Evolutionary conservation across 1,140 invertebrate species (phyloP).

Genomic region (Drosophila insularis): DNA sequence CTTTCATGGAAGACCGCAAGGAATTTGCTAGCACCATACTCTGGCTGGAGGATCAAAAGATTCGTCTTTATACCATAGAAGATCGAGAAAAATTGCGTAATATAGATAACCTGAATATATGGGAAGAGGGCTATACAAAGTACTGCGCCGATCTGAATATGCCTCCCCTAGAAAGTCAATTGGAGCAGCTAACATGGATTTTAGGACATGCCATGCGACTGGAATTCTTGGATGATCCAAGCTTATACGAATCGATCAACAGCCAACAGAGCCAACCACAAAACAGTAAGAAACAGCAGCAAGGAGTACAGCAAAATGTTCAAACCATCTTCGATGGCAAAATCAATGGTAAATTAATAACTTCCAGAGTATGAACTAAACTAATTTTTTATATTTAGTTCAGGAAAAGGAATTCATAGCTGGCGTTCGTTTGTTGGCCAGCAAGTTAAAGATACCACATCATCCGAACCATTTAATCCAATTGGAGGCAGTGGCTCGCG

Average conservation of each 20-base stretch:
- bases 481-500: slow-evolving; percentile 88
- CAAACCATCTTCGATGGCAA: slow-evolving; percentile 65
- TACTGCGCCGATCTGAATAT: slow-evolving; percentile 91
- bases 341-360: slow-evolving; percentile 82
- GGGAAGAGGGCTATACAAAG: slow-evolving; percentile 88
- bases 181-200: slow-evolving; percentile 93
- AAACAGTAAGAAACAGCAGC: slow-evolving; percentile 73
- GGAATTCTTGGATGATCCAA: slow-evolving; percentile 90
- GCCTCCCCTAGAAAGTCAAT: slow-evolving; percentile 83
- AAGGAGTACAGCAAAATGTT: slow-evolving; percentile 29
- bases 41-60: slow-evolving; percentile 98
- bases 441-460: slow-evolving; percentile 89
- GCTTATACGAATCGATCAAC: slow-evolving; percentile 88
- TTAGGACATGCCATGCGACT: slow-evolving; percentile 91
- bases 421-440: slow-evolving; percentile 90
- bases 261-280: slow-evolving; percentile 84
- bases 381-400: slow-evolving; percentile 86
- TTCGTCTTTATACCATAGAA: slow-evolving; percentile 93
- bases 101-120: slow-evolving; percentile 84
- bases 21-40: slow-evolving; percentile 91
- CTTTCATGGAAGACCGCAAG: slow-evolving; percentile 86
- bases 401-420: slow-evolving; percentile 91
- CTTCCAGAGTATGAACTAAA: no score
- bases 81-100: slow-evolving; percentile 88
- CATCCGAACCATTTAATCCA: slow-evolving; percentile 92